A percentile compares a stretch with the other conserved stretches of the same genome.
Evolutionary conservation across 2,888 invertebrate genomes (phyloP).

Genomic region (Platycnemis pennipes): DNA sequence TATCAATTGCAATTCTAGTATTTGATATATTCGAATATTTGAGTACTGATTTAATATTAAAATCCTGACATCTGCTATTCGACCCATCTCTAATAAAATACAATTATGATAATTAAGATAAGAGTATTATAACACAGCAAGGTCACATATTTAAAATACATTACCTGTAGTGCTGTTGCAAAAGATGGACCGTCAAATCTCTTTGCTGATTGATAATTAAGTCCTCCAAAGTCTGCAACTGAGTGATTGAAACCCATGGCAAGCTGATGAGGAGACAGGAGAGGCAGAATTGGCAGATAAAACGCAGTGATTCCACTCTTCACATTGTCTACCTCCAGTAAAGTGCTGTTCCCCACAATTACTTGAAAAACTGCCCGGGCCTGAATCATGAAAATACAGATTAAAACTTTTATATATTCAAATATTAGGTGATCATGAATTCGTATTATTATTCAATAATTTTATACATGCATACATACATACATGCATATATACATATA

Average conservation of each 20-base stretch:
- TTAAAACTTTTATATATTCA: too few species aligned
- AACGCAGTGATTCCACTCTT: slow-evolving; percentile 28
- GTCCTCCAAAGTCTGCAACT: slow-evolving; percentile 24
- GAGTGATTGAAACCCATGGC: slow-evolving; percentile 37
- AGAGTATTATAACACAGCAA: too few species aligned
- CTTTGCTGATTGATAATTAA: slow-evolving; percentile 21
- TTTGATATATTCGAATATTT: too few species aligned
- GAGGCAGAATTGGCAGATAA: neutral
- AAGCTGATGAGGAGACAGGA: slow-evolving; percentile 37
- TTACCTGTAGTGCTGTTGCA: slow-evolving; percentile 45
- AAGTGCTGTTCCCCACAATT: neutral
- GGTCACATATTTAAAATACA: too few species aligned
- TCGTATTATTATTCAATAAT: neutral
- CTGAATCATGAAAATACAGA: neutral
- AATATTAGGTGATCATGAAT: neutral
- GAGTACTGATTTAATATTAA: too few species aligned
- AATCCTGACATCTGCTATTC: too few species aligned
- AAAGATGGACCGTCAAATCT: slow-evolving; percentile 21
- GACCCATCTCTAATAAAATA: too few species aligned
- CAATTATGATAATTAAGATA: too few species aligned
- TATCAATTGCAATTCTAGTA: too few species aligned
- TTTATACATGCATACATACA: too few species aligned
- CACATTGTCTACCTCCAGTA: neutral
- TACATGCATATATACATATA: too few species aligned
- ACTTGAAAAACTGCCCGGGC: slow-evolving; percentile 44